Evolutionary conservation across 1,140 invertebrate species (phyloP), one percentile per base, ranked within the genome.

Genomic region (Drosophila oshimai): DNA sequence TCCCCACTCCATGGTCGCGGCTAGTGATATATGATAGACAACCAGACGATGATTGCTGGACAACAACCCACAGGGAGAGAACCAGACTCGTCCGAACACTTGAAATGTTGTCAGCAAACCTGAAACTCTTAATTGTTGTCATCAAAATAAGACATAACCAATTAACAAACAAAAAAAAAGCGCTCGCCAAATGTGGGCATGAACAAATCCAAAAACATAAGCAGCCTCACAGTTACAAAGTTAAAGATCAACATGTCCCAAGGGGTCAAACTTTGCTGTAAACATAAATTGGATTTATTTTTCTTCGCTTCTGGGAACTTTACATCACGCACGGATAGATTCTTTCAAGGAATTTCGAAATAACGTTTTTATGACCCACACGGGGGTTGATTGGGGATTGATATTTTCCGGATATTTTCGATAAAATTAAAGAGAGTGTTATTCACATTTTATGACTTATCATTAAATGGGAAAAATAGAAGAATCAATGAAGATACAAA

Each of bases 391-490:
- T n/a, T n/a, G n/a, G n/a, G 20, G 10, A 26, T 73, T 17, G 26
- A 15, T 24, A 45, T 55, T 29, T 60, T 55, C 10, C 5, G 45
- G 34, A 13, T 13, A 42, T 44, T 41, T 15, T 57, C 49, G 37
- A 73, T 68, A 29, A 74, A 74, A 47, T 42, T 17, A n/a, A 5
- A 17, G 26, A 51, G 44, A 78, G 54, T 77, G 54, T 45, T 58
- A 58, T 72, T 72, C 41, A 44, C 50, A 46, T 77, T 77, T 77
- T 54, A 77, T 72, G 50, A 18, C 28, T 6, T 24, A 41, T 71
- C 57, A 47, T 76, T 65, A 65, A 53, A 57, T 49, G 44, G 28
- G 13, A 28, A 10, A 20, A 39, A 22, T 17, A 18, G 7, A 37
- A 36, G 29, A 24, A n/a, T 13, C 15, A 15, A 10, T 22, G 22